phyloP scores from a whole-genome alignment of 2,797 vertebrate genomes.

The Alectoris magna region DNA sequence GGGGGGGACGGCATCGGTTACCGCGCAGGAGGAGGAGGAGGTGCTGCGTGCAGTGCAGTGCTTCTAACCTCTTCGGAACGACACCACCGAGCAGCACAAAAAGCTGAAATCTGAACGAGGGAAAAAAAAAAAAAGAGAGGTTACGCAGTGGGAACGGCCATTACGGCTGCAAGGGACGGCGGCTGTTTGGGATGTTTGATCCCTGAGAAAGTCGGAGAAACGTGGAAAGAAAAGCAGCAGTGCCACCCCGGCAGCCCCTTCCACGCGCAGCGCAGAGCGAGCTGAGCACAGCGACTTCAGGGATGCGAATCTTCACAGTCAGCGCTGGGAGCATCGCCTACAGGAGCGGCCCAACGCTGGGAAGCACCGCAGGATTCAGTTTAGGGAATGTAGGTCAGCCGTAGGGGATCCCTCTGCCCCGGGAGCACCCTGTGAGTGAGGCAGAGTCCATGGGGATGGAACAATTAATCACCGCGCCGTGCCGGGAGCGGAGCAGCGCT shows the following conservation, averaged over 20 bases:
- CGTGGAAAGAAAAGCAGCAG: neutral
- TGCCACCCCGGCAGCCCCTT: rapidly evolving
- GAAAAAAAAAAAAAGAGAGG: constrained; percentile 41
- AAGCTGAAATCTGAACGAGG: constrained; percentile 70
- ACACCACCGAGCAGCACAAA: constrained; percentile 72
- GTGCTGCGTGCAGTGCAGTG: neutral
- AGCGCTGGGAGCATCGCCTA: too few relatives aligned
- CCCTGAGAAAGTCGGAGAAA: neutral
- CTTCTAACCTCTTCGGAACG: constrained; percentile 68
- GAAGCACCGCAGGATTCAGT: neutral
- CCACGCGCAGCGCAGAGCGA: neutral
- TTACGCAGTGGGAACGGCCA: rapidly evolving
- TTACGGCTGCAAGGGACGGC: neutral
- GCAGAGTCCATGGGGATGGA: neutral
- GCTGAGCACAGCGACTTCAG: rapidly evolving
- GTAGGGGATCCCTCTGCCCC: neutral
- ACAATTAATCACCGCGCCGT: neutral
- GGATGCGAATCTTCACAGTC: rapidly evolving
- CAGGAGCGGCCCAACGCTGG: too few relatives aligned
- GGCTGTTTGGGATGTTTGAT: neutral
- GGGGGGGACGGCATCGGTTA: neutral
- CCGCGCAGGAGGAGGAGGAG: neutral
- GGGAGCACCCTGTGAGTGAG: neutral
- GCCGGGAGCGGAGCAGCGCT: neutral
- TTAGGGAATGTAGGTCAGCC: neutral